Conservation (phyloP, 2,113 vertebrate species). For the Macrotis lagotis region DNA sequence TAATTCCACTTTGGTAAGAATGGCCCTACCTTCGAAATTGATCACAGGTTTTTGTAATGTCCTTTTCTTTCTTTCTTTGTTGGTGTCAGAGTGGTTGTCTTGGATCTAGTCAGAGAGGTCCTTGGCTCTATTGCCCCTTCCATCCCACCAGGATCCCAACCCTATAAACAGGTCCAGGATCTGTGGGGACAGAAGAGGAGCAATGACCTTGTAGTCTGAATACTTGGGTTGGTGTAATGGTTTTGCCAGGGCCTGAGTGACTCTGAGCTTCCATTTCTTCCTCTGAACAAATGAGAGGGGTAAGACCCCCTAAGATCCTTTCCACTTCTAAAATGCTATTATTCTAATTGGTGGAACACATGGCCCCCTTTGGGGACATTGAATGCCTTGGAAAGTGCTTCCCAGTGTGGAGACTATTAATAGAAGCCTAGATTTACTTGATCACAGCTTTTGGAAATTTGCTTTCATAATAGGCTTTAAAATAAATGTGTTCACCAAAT, state of each 20-base stretch:
- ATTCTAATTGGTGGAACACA: constrained; percentile 37
- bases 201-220: background rate
- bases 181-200: background rate
- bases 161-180: constrained; percentile 19
- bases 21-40: constrained; percentile 43
- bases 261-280: background rate
- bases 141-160: background rate
- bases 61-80: constrained; percentile 10
- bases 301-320: constrained; percentile 17
- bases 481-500: constrained; percentile 1
- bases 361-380: background rate
- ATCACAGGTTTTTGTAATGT: constrained; percentile 29
- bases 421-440: constrained; percentile 44
- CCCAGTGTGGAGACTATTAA: background rate
- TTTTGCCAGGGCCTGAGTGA: background rate
- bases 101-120: background rate
- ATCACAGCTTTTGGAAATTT: constrained; percentile 31
- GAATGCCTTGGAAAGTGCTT: constrained; percentile 22
- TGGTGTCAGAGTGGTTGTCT: background rate
- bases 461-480: constrained; percentile 47
- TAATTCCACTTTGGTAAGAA: constrained; percentile 44
- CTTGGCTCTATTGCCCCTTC: background rate
- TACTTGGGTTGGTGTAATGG: background rate
- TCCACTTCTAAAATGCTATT: constrained; percentile 25
- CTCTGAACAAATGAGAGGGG: constrained; percentile 7